Percentiles rank a stretch among this genome's conserved stretches.
phyloP scores from a whole-genome alignment of 2,888 invertebrate genomes.

The Aspidiotus rigidus region DNA sequence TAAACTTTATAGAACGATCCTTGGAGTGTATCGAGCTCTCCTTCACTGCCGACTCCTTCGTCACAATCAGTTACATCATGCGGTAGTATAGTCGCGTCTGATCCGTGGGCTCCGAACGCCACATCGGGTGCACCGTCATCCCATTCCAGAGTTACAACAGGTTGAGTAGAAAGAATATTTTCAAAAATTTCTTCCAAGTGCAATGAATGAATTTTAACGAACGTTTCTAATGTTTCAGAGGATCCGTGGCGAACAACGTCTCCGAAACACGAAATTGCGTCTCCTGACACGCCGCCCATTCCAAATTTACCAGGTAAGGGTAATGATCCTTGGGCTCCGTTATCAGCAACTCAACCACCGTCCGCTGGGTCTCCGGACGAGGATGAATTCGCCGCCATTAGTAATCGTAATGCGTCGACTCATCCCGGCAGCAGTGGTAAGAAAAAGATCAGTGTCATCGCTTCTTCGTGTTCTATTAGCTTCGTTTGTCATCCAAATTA shows the following conservation, averaged over 20 bases:
- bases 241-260: conserved; percentile 29
- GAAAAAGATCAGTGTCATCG: not conserved
- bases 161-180: not conserved
- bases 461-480: not conserved
- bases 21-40: conserved; percentile 50
- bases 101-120: conserved; percentile 36
- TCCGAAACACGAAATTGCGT: conserved; percentile 39
- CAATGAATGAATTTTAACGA: not conserved
- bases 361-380: conserved; percentile 36
- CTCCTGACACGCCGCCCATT: conserved; percentile 39
- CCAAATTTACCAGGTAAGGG: conserved; percentile 40
- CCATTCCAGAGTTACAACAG: conserved; percentile 11
- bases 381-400: conserved; percentile 79
- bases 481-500: not conserved
- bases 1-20: conserved; percentile 48
- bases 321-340: conserved; percentile 50
- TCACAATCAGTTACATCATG: conserved; percentile 41
- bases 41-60: conserved; percentile 19
- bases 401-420: conserved; percentile 51
- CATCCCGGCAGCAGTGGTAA: conserved; percentile 2
- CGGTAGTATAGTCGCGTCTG: conserved; percentile 41
- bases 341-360: conserved; percentile 35
- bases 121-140: conserved; percentile 15
- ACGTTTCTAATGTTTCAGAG: conserved; percentile 5
- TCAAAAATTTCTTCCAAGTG: not conserved